phyloP scores from a whole-genome alignment of 1,140 invertebrate species.

The Drosophila novamexicana region DNA sequence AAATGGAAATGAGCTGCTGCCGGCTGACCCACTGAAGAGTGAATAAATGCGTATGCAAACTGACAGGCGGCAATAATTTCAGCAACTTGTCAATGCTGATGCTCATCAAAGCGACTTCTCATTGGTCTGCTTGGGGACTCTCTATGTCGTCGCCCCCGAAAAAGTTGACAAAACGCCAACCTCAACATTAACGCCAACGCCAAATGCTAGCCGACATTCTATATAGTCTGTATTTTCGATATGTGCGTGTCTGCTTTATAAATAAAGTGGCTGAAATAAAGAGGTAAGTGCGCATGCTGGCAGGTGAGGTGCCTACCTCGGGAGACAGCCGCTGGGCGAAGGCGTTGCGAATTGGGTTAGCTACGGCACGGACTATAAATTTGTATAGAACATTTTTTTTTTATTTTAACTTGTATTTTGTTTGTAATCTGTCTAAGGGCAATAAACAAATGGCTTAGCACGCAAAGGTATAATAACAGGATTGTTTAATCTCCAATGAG shows the following conservation, averaged over 20 bases:
- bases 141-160: conserved; percentile 22
- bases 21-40: conserved; percentile 52
- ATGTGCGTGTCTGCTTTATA: conserved; percentile 76
- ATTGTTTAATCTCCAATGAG: too few relatives aligned
- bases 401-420: too few relatives aligned
- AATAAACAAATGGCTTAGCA: too few relatives aligned
- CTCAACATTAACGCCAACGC: conserved; percentile 51
- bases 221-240: conserved; percentile 41
- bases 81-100: conserved; percentile 76
- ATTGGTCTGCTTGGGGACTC: conserved; percentile 46
- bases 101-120: conserved; percentile 78
- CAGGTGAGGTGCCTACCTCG: conserved; percentile 63
- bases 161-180: conserved; percentile 76
- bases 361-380: conserved; percentile 59
- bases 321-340: neutral
- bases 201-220: conserved; percentile 65
- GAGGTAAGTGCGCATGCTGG: conserved; percentile 53
- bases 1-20: conserved; percentile 24
- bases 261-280: conserved; percentile 72
- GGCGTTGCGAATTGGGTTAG: conserved; percentile 47
- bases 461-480: too few relatives aligned
- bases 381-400: conserved; percentile 17
- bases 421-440: too few relatives aligned
- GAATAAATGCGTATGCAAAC: conserved; percentile 72
- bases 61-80: conserved; percentile 79